Evolutionary conservation across 1,140 invertebrate species (phyloP).

Genomic region (Drosophila mayri): DNA sequence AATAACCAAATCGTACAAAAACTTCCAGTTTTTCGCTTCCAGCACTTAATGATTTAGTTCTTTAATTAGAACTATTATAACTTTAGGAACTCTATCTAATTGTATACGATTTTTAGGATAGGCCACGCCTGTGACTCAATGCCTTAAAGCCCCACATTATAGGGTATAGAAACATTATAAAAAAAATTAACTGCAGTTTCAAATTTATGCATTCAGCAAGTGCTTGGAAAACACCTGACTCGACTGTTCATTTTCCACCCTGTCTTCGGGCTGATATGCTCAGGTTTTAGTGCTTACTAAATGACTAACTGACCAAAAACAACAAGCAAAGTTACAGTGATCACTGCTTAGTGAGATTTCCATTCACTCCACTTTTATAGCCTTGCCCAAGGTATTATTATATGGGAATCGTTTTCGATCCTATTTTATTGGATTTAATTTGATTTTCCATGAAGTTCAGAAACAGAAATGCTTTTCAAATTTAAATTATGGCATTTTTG

Average conservation of each 20-base stretch:
- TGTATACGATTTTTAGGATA: not conserved
- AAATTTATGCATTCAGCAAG: constrained; percentile 33
- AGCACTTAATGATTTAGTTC: constrained; percentile 7
- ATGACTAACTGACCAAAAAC: constrained; percentile 49
- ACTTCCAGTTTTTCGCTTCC: not conserved
- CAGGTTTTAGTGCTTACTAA: constrained; percentile 32
- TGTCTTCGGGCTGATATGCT: constrained; percentile 36
- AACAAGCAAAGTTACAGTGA: not conserved
- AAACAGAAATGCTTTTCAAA: not conserved
- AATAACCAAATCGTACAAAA: not conserved
- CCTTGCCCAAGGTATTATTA: not conserved
- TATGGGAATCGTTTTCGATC: not conserved
- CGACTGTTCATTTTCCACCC: constrained; percentile 42
- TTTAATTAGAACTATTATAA: constrained; percentile 26
- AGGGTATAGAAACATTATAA: constrained; percentile 7
- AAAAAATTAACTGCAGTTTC: constrained; percentile 12
- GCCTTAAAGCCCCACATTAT: not conserved
- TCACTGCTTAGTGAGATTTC: not conserved
- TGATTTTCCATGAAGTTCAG: too few relatives aligned
- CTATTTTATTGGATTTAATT: too few relatives aligned
- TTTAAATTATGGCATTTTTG: not conserved
- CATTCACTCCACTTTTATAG: not conserved
- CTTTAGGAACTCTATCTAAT: not conserved
- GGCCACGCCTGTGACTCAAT: constrained; percentile 6
- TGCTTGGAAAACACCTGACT: constrained; percentile 61